phyloP scores from a whole-genome alignment of 2,888 invertebrate genomes.

The Ophion ellenae region DNA sequence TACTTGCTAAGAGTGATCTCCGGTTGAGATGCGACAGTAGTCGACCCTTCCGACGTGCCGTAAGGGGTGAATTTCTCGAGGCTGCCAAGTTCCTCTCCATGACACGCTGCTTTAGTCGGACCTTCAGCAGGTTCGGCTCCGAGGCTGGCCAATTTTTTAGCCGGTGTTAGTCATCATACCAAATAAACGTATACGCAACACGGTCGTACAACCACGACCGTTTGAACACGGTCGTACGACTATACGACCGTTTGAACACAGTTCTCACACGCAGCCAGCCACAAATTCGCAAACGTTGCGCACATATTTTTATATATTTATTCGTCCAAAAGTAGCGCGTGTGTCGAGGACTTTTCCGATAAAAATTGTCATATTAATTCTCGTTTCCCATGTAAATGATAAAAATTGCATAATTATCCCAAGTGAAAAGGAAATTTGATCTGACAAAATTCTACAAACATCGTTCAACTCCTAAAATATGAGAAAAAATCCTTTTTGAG shows the following conservation, averaged over 20 bases:
- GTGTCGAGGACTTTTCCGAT: background rate
- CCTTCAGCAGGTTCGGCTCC: conserved; percentile 98
- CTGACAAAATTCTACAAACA: background rate
- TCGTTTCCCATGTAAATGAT: no score
- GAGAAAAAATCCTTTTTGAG: background rate
- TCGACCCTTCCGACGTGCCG: conserved; percentile 90
- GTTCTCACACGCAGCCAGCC: conserved; percentile 48
- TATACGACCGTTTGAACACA: conserved; percentile 59
- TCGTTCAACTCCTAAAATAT: background rate
- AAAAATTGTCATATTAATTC: background rate
- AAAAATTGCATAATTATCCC: no score
- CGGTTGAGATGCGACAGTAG: conserved; percentile 90
- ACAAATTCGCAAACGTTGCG: conserved; percentile 48
- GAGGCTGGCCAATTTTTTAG: conserved; percentile 89
- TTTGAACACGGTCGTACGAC: conserved; percentile 59
- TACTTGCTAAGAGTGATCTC: conserved; percentile 88
- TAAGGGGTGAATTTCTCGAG: conserved; percentile 94
- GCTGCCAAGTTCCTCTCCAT: conserved; percentile 89
- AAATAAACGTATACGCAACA: conserved; percentile 68
- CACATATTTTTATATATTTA: conserved; percentile 33
- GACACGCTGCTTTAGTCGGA: conserved; percentile 96
- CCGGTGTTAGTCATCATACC: conserved; percentile 82
- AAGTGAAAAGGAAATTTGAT: no score
- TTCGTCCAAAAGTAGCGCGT: background rate
- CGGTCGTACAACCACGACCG: conserved; percentile 62